These are phyloP conservation scores for Chironomus tentans DNA, from an alignment of 2,888 invertebrate species.

Conservation along the genomic window DNA sequence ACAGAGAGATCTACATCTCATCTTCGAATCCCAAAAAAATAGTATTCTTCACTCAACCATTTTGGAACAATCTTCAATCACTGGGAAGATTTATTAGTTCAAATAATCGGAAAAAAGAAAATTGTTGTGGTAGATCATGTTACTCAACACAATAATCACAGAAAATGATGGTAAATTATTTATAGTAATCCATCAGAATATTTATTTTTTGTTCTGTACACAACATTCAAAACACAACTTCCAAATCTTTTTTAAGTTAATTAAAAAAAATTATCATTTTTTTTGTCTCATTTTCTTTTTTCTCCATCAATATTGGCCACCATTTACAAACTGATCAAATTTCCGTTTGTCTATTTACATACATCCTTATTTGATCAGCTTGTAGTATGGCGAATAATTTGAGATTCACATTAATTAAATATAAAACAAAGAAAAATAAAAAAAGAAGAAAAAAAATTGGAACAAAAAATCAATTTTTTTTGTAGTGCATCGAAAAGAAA, in stretches of 20 bases:
- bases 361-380: too few species aligned
- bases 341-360: too few species aligned
- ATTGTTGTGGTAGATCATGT: too few species aligned
- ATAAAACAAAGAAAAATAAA: not conserved
- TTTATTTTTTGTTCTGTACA: not conserved
- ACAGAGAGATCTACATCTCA: too few species aligned
- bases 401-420: not conserved
- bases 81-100: not conserved
- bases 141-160: not conserved
- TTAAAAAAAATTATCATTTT: not conserved
- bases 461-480: not conserved
- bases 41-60: too few species aligned
- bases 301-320: too few species aligned
- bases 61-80: not conserved
- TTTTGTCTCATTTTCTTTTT: too few species aligned
- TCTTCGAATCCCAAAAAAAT: too few species aligned
- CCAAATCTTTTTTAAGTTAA: not conserved
- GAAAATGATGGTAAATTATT: not conserved
- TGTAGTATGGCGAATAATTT: too few species aligned
- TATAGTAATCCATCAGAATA: not conserved
- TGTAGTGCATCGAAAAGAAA: not conserved
- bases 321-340: too few species aligned
- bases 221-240: slow-evolving; percentile 21
- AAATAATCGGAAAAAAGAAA: not conserved
- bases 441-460: not conserved